These are phyloP conservation scores for Baryphthengus martii DNA, from an alignment of 2,113 vertebrate genomes.

Conservation along the genomic window DNA sequence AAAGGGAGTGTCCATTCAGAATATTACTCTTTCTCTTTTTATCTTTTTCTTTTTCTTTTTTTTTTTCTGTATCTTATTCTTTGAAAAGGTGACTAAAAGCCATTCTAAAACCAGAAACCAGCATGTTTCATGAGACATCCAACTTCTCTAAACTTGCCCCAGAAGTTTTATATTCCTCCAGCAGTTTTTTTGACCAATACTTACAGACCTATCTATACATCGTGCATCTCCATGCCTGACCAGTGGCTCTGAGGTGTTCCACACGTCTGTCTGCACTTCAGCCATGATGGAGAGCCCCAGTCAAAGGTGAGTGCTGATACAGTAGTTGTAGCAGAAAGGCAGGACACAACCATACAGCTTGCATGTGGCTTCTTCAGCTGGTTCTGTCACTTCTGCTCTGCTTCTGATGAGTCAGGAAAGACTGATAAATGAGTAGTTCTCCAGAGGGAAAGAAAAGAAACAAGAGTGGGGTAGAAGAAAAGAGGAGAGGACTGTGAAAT, in stretches of 20 bases:
- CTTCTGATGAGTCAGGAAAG: neutral
- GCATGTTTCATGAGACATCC: neutral
- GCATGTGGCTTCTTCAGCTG: neutral
- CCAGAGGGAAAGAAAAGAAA: neutral
- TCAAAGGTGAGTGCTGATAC: rapidly evolving
- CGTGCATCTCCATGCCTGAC: neutral
- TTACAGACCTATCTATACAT: neutral
- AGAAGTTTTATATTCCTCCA: neutral
- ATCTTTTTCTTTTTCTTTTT: too few species aligned
- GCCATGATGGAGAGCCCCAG: neutral
- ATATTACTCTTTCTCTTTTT: neutral
- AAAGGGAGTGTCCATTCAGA: neutral
- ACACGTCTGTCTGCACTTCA: neutral
- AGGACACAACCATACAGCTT: neutral
- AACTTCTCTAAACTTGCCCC: neutral
- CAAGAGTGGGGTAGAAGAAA: neutral
- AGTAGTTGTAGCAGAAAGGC: neutral
- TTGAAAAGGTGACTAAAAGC: neutral
- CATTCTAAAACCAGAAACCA: neutral
- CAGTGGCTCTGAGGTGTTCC: neutral
- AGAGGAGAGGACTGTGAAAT: neutral
- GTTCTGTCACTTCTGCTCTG: neutral
- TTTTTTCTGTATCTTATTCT: too few species aligned
- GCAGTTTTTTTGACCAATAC: neutral
- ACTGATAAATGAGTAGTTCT: neutral